Evolutionary conservation across 2,888 invertebrate species (phyloP), one percentile per base, ranked within the genome.

Genomic region (Chrysomela aeneicollis): DNA sequence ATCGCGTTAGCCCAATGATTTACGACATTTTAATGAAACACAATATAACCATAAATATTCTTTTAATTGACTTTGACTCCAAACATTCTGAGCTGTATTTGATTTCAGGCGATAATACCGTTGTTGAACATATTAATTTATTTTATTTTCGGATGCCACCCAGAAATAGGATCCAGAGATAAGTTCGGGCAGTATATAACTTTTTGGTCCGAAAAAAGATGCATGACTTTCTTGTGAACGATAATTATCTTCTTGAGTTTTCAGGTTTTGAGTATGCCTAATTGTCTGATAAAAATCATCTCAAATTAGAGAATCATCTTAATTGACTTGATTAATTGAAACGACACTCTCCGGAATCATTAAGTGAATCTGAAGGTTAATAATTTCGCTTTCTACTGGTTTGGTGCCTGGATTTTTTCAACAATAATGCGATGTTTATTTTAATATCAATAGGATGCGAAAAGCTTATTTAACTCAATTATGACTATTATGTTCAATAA

Each of bases 101-200:
- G 63, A 63, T 63, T 63, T 63, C 63, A 59, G 57, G 15, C 42
- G 60, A 60, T 54, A 59, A 63, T 59, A 63, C 53, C 37, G 32
- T 37, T 12, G 63, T 54, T 59, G 51, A 59, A 54, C 54, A 54
- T 59, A 59, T 50, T 53, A 53, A 63, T 63, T 59, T 52, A 52
- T 63, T 59, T 55, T 15, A 22, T 59, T 59, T 54, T 9, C 12
- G 6, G 18, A 54, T 63, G 59, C 63, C 63, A 63, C 63, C 54
- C 63, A 63, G 18, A 50, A 42, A 42, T 42, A 42, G 42, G 42
- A 42, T 42, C 42, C 1, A 42, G 42, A 42, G 42, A 42, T 42
- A 42, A 42, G 42, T 42, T 42, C 12, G 42, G 15, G 42, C 42
- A 42, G 42, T 42, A 42, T 42, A 42, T 42, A n/a, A 42, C 42